Evolutionary conservation across 2,797 vertebrate genomes (phyloP).

Genomic region (Prionace glauca): DNA sequence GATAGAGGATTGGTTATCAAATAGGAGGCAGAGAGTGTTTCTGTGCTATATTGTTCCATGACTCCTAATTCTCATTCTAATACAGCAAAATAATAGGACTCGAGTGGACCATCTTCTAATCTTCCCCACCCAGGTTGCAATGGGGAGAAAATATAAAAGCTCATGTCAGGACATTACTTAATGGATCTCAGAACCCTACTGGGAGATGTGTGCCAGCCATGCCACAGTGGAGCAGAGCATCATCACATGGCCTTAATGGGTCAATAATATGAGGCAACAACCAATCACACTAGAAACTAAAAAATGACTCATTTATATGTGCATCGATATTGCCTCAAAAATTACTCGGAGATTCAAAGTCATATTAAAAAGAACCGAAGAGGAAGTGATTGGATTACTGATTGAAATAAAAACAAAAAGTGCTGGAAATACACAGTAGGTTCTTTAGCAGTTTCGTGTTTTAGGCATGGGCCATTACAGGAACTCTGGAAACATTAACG

Average conservation of each 20-base stretch:
- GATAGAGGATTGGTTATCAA: too few relatives aligned
- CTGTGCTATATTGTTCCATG: too few relatives aligned
- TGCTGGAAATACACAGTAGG: not conserved
- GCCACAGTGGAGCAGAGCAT: not conserved
- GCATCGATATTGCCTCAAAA: not conserved
- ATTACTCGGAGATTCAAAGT: not conserved
- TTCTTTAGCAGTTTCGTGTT: not conserved
- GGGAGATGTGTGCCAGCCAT: not conserved
- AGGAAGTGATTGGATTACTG: not conserved
- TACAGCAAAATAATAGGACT: not conserved
- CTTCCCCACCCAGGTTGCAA: not conserved
- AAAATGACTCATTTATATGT: not conserved
- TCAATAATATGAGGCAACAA: not conserved
- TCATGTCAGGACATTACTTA: too few relatives aligned
- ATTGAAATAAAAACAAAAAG: not conserved
- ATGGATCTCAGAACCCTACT: not conserved
- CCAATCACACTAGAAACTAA: not conserved
- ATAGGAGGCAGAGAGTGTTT: too few relatives aligned
- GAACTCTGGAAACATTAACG: not conserved
- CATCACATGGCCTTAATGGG: not conserved
- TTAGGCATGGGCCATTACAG: not conserved
- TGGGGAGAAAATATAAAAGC: not conserved
- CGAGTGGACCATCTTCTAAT: not conserved
- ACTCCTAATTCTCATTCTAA: not conserved
- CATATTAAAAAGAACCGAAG: not conserved